phyloP scores from a whole-genome alignment of 2,888 invertebrate species.

The Argyresthia albistria region DNA sequence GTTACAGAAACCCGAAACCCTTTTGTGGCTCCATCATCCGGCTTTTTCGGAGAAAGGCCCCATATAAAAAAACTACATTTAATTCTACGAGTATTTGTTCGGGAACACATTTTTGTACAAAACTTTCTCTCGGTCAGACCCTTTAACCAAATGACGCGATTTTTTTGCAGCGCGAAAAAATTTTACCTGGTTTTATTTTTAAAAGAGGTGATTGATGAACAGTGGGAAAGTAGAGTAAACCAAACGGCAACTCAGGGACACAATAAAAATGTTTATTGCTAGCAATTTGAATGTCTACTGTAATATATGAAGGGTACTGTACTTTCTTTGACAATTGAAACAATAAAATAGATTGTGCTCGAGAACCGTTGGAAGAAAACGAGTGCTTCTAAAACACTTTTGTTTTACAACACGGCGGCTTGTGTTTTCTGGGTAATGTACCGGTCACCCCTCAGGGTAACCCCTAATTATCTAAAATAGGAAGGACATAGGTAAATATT shows the following conservation, averaged over 20 bases:
- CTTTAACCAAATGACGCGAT: constrained; percentile 14
- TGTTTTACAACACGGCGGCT: too few relatives aligned
- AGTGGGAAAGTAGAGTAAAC: constrained; percentile 21
- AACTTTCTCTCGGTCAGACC: constrained; percentile 36
- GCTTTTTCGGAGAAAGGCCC: constrained; percentile 40
- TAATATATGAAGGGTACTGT: too few relatives aligned
- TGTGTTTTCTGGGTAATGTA: too few relatives aligned
- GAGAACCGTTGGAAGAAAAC: too few relatives aligned
- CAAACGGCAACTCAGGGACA: constrained; percentile 6
- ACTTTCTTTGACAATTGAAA: neutral
- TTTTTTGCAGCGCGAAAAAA: constrained; percentile 21
- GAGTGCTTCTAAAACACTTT: neutral
- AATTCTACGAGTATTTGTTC: constrained; percentile 35
- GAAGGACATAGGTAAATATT: too few relatives aligned
- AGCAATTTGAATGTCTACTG: constrained; percentile 1
- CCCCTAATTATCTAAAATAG: too few relatives aligned
- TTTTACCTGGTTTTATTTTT: constrained; percentile 19
- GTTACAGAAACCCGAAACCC: constrained; percentile 62
- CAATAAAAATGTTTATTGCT: neutral
- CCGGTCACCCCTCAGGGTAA: too few relatives aligned
- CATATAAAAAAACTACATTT: constrained; percentile 42
- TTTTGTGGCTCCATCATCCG: constrained; percentile 37
- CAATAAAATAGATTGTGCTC: too few relatives aligned
- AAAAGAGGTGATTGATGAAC: neutral
- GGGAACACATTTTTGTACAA: constrained; percentile 38